These are phyloP conservation scores for Nebria brevicollis DNA, from an alignment of 2,888 invertebrate genomes.

Conservation along the genomic window DNA sequence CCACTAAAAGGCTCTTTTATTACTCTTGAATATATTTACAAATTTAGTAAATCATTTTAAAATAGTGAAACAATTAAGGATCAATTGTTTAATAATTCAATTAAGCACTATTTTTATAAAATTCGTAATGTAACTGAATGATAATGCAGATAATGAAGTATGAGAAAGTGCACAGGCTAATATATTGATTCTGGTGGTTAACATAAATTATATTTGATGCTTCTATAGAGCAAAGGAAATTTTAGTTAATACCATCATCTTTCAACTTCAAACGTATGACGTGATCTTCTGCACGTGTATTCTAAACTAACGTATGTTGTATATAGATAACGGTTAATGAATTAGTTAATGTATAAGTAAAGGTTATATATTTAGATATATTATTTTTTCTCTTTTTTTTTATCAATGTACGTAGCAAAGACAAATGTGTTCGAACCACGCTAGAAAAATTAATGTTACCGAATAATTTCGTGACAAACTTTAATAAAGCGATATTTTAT, in stretches of 20 bases:
- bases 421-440: no score
- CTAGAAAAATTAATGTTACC: no score
- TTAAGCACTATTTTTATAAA: not conserved
- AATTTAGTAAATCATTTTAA: no score
- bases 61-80: no score
- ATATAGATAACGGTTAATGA: not conserved
- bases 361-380: not conserved
- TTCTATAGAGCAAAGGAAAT: not conserved
- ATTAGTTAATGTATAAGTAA: not conserved
- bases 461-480: no score
- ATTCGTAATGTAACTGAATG: not conserved
- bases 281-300: constrained; percentile 7
- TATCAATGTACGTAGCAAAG: no score
- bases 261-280: constrained; percentile 5
- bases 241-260: not conserved
- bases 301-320: constrained; percentile 12
- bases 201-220: constrained; percentile 7
- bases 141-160: not conserved
- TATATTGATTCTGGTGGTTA: not conserved
- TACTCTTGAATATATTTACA: no score
- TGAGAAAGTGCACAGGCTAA: not conserved
- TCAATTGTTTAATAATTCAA: no score
- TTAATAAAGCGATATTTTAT: no score
- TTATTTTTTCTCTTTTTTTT: no score
- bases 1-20: no score